phyloP scores from a whole-genome alignment of 2,113 vertebrate species.

The Bubo scandiacus region DNA sequence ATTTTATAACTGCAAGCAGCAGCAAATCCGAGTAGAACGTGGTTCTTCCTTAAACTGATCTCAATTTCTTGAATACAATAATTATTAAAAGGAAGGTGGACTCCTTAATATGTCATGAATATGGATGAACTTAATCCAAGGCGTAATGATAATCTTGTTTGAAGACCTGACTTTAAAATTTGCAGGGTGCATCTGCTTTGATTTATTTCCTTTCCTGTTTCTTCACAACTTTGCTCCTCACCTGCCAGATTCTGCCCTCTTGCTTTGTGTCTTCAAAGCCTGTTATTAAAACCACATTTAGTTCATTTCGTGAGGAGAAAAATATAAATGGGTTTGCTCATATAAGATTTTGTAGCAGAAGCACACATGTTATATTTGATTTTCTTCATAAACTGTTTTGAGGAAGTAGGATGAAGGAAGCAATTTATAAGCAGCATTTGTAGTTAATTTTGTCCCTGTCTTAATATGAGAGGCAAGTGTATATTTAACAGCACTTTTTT shows the following conservation, averaged over 20 bases:
- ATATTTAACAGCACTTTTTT: not conserved
- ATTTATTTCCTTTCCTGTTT: not conserved
- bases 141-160: not conserved
- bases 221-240: not conserved
- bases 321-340: not conserved
- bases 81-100: not conserved
- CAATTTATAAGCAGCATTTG: not conserved
- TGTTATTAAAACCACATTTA: not conserved
- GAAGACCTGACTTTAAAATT: not conserved
- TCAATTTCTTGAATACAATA: not conserved
- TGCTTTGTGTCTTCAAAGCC: not conserved
- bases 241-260: not conserved
- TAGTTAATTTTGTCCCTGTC: not conserved
- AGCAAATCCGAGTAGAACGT: accelerated
- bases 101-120: not conserved
- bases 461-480: not conserved
- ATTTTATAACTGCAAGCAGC: not conserved
- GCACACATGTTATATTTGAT: not conserved
- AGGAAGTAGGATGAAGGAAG: not conserved
- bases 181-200: not conserved
- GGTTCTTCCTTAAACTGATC: not conserved
- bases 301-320: not conserved
- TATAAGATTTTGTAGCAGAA: not conserved
- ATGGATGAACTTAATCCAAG: not conserved
- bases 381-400: not conserved